A percentile compares a stretch with the other conserved stretches of the same genome.
Evolutionary conservation across 2,888 invertebrate species (phyloP).

Genomic region (Acronicta aceris): DNA sequence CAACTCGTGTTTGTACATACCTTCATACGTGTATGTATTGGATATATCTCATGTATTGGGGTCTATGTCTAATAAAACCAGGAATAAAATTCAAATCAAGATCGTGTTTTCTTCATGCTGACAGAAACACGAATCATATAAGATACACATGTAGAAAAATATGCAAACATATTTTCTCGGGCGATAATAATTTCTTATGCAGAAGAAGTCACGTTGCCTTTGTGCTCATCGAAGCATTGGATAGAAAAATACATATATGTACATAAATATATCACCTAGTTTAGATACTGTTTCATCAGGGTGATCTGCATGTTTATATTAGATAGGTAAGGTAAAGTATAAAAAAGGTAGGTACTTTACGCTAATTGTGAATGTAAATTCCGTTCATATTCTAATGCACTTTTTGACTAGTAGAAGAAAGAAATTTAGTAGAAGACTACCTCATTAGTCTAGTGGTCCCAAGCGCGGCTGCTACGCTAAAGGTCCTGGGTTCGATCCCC

Average conservation of each 20-base stretch:
- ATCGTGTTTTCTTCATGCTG: slow-evolving; percentile 23
- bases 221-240: slow-evolving; percentile 43
- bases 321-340: no score
- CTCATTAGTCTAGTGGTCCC: no score
- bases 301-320: not conserved
- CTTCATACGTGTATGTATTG: not conserved
- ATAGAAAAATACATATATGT: slow-evolving; percentile 42
- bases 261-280: slow-evolving; percentile 1
- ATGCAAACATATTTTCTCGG: slow-evolving; percentile 45
- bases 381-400: no score
- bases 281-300: not conserved
- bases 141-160: slow-evolving; percentile 21
- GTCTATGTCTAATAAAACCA: slow-evolving; percentile 12
- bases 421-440: no score
- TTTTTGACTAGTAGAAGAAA: no score
- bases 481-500: no score
- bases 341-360: no score
- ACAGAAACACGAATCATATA: slow-evolving; percentile 20
- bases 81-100: slow-evolving; percentile 16
- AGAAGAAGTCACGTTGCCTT: slow-evolving; percentile 63
- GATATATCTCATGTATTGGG: slow-evolving; percentile 6
- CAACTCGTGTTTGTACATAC: slow-evolving; percentile 30
- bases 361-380: not conserved
- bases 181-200: slow-evolving; percentile 58
- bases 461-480: no score